Conservation (phyloP, 2,113 vertebrate genomes). For the Erythrocercus mccallii region DNA sequence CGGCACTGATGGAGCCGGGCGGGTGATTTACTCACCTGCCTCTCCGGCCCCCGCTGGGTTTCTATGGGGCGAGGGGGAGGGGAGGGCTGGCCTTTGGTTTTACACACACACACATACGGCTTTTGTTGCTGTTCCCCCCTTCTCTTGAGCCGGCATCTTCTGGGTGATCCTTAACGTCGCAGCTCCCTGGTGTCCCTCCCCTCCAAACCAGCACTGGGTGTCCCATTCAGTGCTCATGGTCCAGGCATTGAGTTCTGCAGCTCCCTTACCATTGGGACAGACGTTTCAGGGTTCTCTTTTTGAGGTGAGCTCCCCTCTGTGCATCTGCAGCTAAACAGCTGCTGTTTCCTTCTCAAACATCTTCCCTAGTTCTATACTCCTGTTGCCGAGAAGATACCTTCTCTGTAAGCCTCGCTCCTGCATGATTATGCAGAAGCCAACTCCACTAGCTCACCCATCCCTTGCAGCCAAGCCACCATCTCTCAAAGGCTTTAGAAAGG, state of each 20-base stretch:
- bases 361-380: neutral
- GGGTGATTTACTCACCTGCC: constrained; percentile 69
- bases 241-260: neutral
- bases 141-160: neutral
- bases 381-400: neutral
- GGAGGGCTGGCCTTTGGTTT: constrained; percentile 8
- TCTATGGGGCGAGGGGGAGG: neutral
- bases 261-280: neutral
- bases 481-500: neutral
- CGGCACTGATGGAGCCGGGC: constrained; percentile 7
- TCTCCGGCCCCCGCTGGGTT: constrained; percentile 34
- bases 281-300: neutral
- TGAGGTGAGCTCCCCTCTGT: neutral
- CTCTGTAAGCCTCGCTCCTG: fast-evolving
- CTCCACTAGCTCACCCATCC: neutral
- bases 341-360: neutral
- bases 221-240: neutral
- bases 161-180: constrained; percentile 10
- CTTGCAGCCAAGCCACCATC: neutral
- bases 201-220: neutral
- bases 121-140: constrained; percentile 23
- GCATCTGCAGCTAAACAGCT: neutral
- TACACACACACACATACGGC: neutral
- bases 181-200: neutral
- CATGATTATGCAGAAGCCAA: neutral